These are phyloP conservation scores for Drosophila insularis DNA, from an alignment of 1,140 invertebrate genomes.

Conservation along the genomic window DNA sequence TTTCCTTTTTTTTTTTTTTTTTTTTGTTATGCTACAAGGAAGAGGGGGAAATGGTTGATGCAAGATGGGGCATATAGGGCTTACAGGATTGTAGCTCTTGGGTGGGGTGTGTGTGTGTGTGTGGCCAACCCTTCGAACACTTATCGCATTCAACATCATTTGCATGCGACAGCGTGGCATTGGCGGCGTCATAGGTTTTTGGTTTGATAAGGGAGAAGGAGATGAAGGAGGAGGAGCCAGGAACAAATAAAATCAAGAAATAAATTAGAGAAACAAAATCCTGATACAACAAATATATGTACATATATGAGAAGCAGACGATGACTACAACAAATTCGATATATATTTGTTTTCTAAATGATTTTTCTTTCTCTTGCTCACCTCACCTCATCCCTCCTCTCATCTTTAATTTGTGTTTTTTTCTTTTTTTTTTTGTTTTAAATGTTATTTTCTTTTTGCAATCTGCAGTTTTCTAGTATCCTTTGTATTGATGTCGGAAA, in stretches of 20 bases:
- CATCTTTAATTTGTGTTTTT: not conserved
- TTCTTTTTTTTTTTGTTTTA: not conserved
- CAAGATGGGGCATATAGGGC: not conserved
- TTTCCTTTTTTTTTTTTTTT: not conserved
- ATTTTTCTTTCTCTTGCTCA: not conserved
- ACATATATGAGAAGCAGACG: not conserved
- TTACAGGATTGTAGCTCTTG: not conserved
- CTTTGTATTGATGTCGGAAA: conserved; percentile 71
- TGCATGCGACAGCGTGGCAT: conserved; percentile 50
- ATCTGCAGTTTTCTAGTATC: conserved; percentile 74
- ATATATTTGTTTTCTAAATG: conserved; percentile 1
- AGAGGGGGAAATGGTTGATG: not conserved
- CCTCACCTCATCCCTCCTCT: not conserved
- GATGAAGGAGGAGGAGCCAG: conserved; percentile 6
- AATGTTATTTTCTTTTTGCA: conserved; percentile 61
- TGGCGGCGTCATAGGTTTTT: conserved; percentile 27
- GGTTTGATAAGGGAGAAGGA: no score
- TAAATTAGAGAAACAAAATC: conserved; percentile 73
- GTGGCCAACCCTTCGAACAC: conserved; percentile 70
- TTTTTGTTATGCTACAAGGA: not conserved
- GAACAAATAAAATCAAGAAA: conserved; percentile 79
- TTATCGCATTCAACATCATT: conserved; percentile 79
- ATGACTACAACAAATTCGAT: not conserved
- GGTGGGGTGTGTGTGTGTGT: not conserved
- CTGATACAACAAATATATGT: conserved; percentile 6